A percentile compares a stretch with the other conserved stretches of the same genome.
Conservation (phyloP, 37 sponge, comb jelly and placozoan species). For the Petrosia ficiformis region DNA sequence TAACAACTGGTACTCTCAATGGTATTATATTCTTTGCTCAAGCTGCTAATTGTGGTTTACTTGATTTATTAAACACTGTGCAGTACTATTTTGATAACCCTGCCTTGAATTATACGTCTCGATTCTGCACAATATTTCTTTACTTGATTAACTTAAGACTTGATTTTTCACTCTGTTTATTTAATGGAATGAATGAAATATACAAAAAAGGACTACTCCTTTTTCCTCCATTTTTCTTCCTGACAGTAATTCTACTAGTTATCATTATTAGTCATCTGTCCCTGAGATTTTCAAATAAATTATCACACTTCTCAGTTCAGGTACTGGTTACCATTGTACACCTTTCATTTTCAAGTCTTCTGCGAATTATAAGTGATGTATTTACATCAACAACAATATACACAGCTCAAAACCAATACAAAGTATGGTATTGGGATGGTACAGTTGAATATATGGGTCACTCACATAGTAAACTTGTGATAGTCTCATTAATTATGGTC, state of each 20-base stretch:
- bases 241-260: neutral
- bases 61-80: neutral
- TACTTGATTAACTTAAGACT: constrained; percentile 43
- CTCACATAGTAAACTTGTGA: neutral
- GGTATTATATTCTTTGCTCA: constrained; percentile 53
- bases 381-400: constrained; percentile 13
- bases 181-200: constrained; percentile 43
- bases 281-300: neutral
- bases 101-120: neutral
- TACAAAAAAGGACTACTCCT: constrained; percentile 25
- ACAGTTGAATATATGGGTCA: neutral
- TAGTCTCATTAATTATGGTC: neutral
- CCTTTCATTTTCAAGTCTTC: constrained; percentile 30
- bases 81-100: neutral
- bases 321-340: constrained; percentile 45
- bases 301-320: constrained; percentile 24
- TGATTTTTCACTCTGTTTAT: constrained; percentile 36
- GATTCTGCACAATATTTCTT: constrained; percentile 1
- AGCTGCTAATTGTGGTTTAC: neutral
- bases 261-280: neutral
- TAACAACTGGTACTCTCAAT: constrained; percentile 32
- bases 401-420: neutral
- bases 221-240: constrained; percentile 39
- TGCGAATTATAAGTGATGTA: constrained; percentile 6
- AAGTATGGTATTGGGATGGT: neutral